Base-by-base conservation (phyloP, 2,113 vertebrate genomes). In the Hucho hucho region DNA sequence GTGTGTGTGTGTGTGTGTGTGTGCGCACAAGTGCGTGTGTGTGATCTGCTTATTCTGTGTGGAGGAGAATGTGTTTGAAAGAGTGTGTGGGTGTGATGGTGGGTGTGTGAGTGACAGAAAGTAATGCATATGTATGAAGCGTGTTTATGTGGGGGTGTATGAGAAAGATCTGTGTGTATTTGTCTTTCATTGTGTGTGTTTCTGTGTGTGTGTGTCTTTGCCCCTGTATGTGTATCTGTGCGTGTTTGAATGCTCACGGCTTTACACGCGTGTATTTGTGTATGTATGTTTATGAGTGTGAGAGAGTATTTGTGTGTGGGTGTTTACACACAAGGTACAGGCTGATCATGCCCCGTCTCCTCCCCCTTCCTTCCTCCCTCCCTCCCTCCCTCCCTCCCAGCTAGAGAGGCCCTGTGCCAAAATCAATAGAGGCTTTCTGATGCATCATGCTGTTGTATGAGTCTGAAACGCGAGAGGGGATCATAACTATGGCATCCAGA, bases 341-440 rank as follows among this genome's bases (percentile, higher is more conserved):
- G 37, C 37, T 11, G 37, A 43, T 43, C 37, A 43, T 43, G 37
- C 37, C 37, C 37, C 32, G 6, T 37, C 5, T 1, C 1, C 32
- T 7, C 32, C 32, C 29, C 5, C 32, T 28, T 2, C 32, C 32
- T 7, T 1, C 6, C 29, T 32, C 29, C 29, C 29, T 32, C 29
- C 29, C 4, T 29, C 6, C 32, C 32, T 7, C 37, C 37, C 32
- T 37, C 32, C 32, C 37, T 43, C 59, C 69, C 70, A 70, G 87
- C 88, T 85, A 58, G 1, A 79, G 66, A 81, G 84, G 85, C 87
- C 75, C 78, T 81, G 83, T 89, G 89, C 91, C 82, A 90, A 71
- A 92, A 92, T 91, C 92, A 87, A 43, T 43, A 91, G 25, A 85
- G 71, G 80, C 80, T 86, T 88, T 89, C 88, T 87, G 90, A 87